These are phyloP conservation scores for Homalodisca vitripennis DNA, from an alignment of 1,140 invertebrate genomes.

Conservation along the genomic window DNA sequence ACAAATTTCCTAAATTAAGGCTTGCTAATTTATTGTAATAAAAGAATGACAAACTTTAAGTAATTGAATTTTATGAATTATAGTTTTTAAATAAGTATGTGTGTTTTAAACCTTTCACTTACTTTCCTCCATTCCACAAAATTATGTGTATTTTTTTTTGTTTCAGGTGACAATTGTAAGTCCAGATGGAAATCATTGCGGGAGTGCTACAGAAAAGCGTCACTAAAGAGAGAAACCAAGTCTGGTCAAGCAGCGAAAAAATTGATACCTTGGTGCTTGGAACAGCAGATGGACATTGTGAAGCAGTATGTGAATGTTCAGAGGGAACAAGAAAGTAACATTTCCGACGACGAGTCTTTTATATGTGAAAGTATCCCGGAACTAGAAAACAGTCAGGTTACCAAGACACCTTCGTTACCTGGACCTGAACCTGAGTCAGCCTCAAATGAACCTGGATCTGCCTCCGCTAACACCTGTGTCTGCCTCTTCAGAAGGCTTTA, in stretches of 20 bases:
- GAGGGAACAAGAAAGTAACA: conserved; percentile 18
- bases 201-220: conserved; percentile 29
- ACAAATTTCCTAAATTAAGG: neutral
- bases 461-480: too few relatives aligned
- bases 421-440: too few relatives aligned
- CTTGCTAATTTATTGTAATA: neutral
- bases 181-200: conserved; percentile 28
- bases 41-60: neutral
- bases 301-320: conserved; percentile 11
- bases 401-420: too few relatives aligned
- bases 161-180: conserved; percentile 31
- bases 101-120: neutral
- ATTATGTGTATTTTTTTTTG: conserved; percentile 17
- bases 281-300: conserved; percentile 33
- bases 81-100: neutral
- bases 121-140: neutral
- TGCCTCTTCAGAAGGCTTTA: too few relatives aligned
- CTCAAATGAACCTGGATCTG: too few relatives aligned
- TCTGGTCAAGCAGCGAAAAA: conserved; percentile 21
- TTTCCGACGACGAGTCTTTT: neutral
- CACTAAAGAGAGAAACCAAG: conserved; percentile 23
- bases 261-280: conserved; percentile 26
- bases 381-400: neutral
- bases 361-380: conserved; percentile 5
- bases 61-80: neutral